These are phyloP conservation scores for Corvus cornix DNA, from an alignment of 2,113 vertebrate species.

Conservation along the genomic window DNA sequence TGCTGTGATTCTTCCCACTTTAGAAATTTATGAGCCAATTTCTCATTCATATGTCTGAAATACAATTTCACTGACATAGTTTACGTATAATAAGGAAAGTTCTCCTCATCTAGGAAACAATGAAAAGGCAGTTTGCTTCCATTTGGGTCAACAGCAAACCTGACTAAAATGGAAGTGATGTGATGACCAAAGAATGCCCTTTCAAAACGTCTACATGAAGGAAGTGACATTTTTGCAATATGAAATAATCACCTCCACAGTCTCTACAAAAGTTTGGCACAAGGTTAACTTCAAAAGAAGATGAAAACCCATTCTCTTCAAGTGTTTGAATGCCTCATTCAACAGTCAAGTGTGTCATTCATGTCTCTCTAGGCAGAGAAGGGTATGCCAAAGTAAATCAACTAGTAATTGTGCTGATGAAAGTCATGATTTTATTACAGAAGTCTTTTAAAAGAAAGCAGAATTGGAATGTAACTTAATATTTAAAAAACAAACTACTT, in stretches of 20 bases:
- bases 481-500: conserved; percentile 24
- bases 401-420: neutral
- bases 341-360: neutral
- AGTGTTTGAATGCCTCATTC: neutral
- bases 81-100: neutral
- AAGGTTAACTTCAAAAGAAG: neutral
- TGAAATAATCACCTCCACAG: neutral
- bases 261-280: neutral
- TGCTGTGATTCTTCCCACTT: neutral
- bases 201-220: neutral
- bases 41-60: neutral
- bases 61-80: neutral
- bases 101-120: neutral
- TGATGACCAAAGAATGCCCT: neutral
- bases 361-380: neutral
- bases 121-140: neutral
- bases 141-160: neutral
- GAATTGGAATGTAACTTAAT: conserved; percentile 10
- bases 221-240: neutral
- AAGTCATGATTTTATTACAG: neutral
- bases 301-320: neutral
- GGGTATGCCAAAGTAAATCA: conserved; percentile 34
- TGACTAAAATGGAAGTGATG: neutral
- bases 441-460: conserved; percentile 31
- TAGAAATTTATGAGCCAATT: neutral